These are phyloP conservation scores for Ormyrus nitidulus DNA, from an alignment of 2,888 invertebrate genomes.

Conservation along the genomic window DNA sequence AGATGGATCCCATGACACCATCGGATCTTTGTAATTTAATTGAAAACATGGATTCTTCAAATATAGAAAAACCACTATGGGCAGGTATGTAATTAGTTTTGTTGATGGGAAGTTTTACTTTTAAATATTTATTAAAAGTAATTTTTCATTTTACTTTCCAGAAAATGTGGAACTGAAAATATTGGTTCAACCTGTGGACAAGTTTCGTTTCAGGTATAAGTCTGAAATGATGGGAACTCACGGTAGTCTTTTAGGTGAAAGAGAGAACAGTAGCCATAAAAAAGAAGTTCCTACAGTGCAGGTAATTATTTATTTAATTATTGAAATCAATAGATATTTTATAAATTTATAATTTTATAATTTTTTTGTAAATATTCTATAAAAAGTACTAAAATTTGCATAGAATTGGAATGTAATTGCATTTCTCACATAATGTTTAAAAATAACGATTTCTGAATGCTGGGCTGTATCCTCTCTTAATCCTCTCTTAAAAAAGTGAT, in stretches of 20 bases:
- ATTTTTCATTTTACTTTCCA: slow-evolving; percentile 64
- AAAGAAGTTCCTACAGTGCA: slow-evolving; percentile 87
- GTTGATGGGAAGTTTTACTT: not conserved
- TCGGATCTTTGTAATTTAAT: no score
- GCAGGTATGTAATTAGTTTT: not conserved
- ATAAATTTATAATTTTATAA: slow-evolving; percentile 12
- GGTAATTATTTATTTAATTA: slow-evolving; percentile 72
- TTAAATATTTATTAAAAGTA: not conserved
- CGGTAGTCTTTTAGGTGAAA: slow-evolving; percentile 84
- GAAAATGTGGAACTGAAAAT: slow-evolving; percentile 77
- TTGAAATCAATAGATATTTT: not conserved
- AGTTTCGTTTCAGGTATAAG: slow-evolving; percentile 89
- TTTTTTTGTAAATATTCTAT: not conserved
- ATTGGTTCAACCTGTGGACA: slow-evolving; percentile 85
- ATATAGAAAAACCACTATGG: not conserved
- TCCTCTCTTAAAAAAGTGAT: no score
- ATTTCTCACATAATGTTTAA: no score
- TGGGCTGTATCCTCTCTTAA: no score
- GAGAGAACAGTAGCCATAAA: slow-evolving; percentile 78
- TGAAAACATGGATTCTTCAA: slow-evolving; percentile 15
- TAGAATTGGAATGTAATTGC: no score
- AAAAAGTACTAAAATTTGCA: no score
- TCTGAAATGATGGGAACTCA: slow-evolving; percentile 90
- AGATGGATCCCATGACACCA: no score
- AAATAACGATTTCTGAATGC: no score